These are phyloP conservation scores for Loris lydekkerianus DNA, from an alignment of 2,797 vertebrate species.

Conservation along the genomic window DNA sequence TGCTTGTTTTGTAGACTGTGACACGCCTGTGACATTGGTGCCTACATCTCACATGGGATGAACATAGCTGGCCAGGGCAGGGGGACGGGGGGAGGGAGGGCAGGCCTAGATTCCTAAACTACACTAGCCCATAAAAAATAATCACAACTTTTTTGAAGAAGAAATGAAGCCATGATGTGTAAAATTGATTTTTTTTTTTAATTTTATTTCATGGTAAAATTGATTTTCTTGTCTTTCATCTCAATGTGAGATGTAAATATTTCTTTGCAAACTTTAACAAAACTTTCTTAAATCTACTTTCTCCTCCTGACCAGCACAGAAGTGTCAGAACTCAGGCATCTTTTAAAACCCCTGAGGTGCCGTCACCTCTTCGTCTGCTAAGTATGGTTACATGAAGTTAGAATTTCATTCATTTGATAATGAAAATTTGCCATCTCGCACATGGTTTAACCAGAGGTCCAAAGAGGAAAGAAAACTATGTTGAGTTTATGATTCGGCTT, in stretches of 20 bases:
- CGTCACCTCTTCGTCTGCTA: not conserved
- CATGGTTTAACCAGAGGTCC: not conserved
- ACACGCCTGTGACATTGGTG: conserved; percentile 81
- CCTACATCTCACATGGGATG: conserved; percentile 78
- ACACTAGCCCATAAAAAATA: not conserved
- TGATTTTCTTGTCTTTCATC: conserved; percentile 62
- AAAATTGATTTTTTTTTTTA: conserved; percentile 8
- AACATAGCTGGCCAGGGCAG: conserved; percentile 73
- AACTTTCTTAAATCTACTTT: conserved; percentile 71
- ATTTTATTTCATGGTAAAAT: not conserved
- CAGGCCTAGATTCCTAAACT: conserved; percentile 55
- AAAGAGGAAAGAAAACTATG: not conserved
- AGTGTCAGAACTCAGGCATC: not conserved
- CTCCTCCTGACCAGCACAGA: conserved; percentile 15
- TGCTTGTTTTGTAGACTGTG: conserved; percentile 80
- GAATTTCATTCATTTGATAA: not conserved
- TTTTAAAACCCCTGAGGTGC: not conserved
- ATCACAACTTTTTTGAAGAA: conserved; percentile 62
- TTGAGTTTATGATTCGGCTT: not conserved
- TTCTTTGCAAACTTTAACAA: conserved; percentile 70
- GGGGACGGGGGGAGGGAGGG: conserved; percentile 59
- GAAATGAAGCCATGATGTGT: conserved; percentile 57
- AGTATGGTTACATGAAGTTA: not conserved
- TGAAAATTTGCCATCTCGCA: not conserved
- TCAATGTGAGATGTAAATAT: conserved; percentile 73